Evolutionary conservation across 2,113 vertebrate genomes (phyloP), one percentile per base, ranked within the genome.

Genomic region (Nyctereutes procyonoides): DNA sequence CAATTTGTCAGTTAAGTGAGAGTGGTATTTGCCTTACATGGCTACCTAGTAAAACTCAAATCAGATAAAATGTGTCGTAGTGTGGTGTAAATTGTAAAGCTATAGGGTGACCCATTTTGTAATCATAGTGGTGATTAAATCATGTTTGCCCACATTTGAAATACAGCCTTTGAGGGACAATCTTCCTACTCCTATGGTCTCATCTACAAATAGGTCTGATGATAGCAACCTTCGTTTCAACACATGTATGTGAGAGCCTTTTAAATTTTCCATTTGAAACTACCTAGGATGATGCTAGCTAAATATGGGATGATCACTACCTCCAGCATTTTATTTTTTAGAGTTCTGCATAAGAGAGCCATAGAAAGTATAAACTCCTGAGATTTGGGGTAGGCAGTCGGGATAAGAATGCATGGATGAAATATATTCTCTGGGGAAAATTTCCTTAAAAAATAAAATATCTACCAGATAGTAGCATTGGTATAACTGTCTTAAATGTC

Each of bases 381-480:
- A n/a, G 38, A 89, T 81, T 32, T 71, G 63, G 24, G 15, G 35
- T 77, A 87, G 19, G 53, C 24, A 73, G 28, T 71, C 30, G 85
- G 48, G 69, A 24, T 92, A 88, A 94, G 71, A 93, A 93, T 43
- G 56, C 17, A 74, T 53, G 51, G 11, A 60, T 82, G 9, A 62
- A 88, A 88, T 43, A 55, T 87, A 55, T 87, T 80, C 12, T 73
- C 38, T 60, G 13, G 17, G 26, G 82, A 96, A 94, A 26, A 6
- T 60, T 94, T 76, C 8, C 26, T 60, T 96, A 48, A 60, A 95
- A 96, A 95, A 62, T n/a, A 85, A 87, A 84, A 92, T 95, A 7
- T 77, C 71, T 43, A 7, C 43, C 51, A 71, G 71, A 71, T 95
- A 65, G 35, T 71, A 93, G 58, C 84, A 5, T 63, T 77, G 35